Evolutionary conservation across 2,888 invertebrate genomes (phyloP).

Genomic region (Kryphioiulus occultus): DNA sequence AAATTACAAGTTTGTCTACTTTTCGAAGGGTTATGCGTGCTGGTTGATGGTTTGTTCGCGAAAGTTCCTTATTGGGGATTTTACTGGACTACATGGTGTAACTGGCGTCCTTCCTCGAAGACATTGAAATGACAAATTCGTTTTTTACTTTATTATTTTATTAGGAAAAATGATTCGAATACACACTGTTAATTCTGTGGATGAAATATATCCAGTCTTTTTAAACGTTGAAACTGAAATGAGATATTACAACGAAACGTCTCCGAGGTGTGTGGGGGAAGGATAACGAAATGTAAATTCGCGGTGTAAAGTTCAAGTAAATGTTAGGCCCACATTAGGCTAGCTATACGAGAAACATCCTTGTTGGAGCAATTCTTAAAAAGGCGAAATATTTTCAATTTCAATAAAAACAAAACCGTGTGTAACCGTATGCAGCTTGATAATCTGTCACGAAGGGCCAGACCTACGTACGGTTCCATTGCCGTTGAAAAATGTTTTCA

Average conservation of each 20-base stretch:
- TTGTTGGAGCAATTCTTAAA: background rate
- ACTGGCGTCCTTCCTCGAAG: too few relatives aligned
- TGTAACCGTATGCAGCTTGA: background rate
- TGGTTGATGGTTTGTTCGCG: too few relatives aligned
- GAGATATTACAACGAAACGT: background rate
- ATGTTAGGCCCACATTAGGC: slow-evolving; percentile 5
- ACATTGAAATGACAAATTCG: background rate
- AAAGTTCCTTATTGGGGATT: too few relatives aligned
- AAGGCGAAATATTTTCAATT: slow-evolving; percentile 2
- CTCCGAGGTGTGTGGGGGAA: background rate
- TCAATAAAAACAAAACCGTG: background rate
- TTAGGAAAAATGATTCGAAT: slow-evolving; percentile 31
- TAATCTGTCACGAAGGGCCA: background rate
- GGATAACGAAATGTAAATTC: background rate
- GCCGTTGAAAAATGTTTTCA: background rate
- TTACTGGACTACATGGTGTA: too few relatives aligned
- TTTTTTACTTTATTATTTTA: background rate
- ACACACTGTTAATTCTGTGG: slow-evolving; percentile 28
- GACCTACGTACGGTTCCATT: slow-evolving; percentile 11
- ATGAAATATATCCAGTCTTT: slow-evolving; percentile 29
- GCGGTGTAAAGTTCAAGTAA: background rate
- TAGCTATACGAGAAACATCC: slow-evolving; percentile 22
- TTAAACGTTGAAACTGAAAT: background rate
- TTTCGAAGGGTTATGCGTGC: too few relatives aligned
- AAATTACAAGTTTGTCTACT: too few relatives aligned